phyloP scores from a whole-genome alignment of 2,113 vertebrate species.

The Epinephelus cyanopodus region DNA sequence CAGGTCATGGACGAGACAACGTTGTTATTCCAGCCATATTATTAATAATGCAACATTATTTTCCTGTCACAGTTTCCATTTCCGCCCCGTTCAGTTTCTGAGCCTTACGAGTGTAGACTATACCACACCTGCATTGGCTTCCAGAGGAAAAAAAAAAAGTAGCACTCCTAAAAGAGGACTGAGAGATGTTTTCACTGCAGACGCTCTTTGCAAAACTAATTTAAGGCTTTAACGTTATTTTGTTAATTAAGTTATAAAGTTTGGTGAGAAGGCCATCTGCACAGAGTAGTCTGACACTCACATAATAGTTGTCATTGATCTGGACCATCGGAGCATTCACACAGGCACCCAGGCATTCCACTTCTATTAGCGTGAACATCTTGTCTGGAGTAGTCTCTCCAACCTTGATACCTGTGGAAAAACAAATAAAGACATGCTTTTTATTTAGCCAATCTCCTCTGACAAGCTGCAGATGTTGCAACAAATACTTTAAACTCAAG shows the following conservation, averaged over 20 bases:
- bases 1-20: not conserved
- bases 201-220: slow-evolving; percentile 27
- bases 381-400: slow-evolving; percentile 97
- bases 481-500: slow-evolving; percentile 2
- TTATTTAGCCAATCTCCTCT: not conserved
- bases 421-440: slow-evolving; percentile 47
- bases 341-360: slow-evolving; percentile 98
- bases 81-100: not conserved
- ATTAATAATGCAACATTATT: slow-evolving; percentile 21
- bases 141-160: not conserved
- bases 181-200: slow-evolving; percentile 10
- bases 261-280: slow-evolving; percentile 15
- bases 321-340: slow-evolving; percentile 99
- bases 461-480: slow-evolving; percentile 32
- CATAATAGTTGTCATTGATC: slow-evolving; percentile 99
- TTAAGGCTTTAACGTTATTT: slow-evolving; percentile 53
- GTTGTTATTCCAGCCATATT: not conserved
- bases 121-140: slow-evolving; percentile 15
- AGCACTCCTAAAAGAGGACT: not conserved
- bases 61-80: not conserved
- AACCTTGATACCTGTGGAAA: slow-evolving; percentile 91
- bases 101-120: not conserved
- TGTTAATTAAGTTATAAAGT: slow-evolving; percentile 30
- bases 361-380: slow-evolving; percentile 95
- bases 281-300: slow-evolving; percentile 84